Evolutionary conservation across 2,113 vertebrate species (phyloP), one percentile per base, ranked within the genome.

Genomic region (Anser brachyrhynchus): DNA sequence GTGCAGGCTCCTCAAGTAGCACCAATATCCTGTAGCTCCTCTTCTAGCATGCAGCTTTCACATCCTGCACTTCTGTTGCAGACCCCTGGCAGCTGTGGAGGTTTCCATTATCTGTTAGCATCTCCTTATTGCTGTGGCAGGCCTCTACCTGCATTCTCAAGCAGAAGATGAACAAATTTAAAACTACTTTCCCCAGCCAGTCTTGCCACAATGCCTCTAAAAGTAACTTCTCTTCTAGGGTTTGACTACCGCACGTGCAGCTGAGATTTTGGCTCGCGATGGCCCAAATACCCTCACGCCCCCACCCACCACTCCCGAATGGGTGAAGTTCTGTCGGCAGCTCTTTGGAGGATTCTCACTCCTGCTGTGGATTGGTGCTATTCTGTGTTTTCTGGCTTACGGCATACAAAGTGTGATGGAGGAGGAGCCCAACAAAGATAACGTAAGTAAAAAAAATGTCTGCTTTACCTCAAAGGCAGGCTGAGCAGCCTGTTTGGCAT

Each of bases 251-350:
- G 87, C 98, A 17, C 98, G 98, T 89, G 99, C 98, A 54, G 99
- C 98, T 64, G 99, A 99, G 97, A 98, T 99, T 96, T 97, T 99
- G 79, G 98, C 98, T 71, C 98, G 99, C 21, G 99, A 99, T 43
- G 99, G 99, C 19, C 99, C 99, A 4, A 99, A 99, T 9, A 91
- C 99, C 70, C 98, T 99, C 52, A 99, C 99, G 0, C 99, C 99
- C 2, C 99, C 99, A 19, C 99, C 99, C 44, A 99, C 99, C 5
- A 99, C 99, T 22, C 99, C 99, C 3, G 99, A 99, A 87, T 99
- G 99, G 99, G 96, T 99, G 8, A 99, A 99, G 94, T 99, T 99
- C 97, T 99, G 99, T 57, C 98, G 97, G 96, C 99, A 99, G 97
- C 98, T 99, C 26, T 99, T 99, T 4, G 99, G 99, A 28, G 99